Evolutionary conservation across 2,888 invertebrate genomes (phyloP).

Genomic region (Adela reaumurella): DNA sequence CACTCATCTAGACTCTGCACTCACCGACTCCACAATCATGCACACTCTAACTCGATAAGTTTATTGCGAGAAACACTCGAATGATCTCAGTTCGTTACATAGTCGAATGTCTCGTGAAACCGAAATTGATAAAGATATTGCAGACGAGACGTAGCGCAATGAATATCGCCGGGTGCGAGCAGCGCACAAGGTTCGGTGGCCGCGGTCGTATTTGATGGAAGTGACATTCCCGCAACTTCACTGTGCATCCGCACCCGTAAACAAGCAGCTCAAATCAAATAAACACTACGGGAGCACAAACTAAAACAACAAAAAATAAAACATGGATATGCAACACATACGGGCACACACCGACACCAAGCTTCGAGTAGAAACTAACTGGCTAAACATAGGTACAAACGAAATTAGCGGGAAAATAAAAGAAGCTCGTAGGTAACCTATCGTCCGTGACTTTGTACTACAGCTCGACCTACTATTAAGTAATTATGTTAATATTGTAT

Average conservation of each 20-base stretch:
- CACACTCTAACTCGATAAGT: conserved; percentile 20
- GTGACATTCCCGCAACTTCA: background rate
- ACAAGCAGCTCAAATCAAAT: background rate
- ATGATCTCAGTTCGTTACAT: background rate
- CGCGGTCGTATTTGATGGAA: too few species aligned
- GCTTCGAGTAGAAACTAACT: background rate
- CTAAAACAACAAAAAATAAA: background rate
- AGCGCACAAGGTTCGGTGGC: too few species aligned
- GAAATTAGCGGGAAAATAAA: background rate
- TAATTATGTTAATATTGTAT: background rate
- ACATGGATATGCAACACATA: background rate
- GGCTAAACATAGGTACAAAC: background rate
- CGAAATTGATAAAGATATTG: background rate
- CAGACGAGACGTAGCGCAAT: background rate
- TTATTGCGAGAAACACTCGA: background rate
- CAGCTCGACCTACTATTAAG: background rate
- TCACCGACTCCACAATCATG: conserved; percentile 38
- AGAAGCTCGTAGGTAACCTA: background rate
- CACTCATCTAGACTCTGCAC: conserved; percentile 51
- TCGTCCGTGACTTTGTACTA: background rate
- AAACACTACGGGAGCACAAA: background rate
- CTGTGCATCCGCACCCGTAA: background rate
- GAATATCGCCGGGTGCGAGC: too few species aligned
- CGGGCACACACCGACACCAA: background rate
- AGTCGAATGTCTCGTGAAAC: background rate